Evolutionary conservation across 2,113 vertebrate genomes (phyloP).

Genomic region (Onychorhynchus coronatus): DNA sequence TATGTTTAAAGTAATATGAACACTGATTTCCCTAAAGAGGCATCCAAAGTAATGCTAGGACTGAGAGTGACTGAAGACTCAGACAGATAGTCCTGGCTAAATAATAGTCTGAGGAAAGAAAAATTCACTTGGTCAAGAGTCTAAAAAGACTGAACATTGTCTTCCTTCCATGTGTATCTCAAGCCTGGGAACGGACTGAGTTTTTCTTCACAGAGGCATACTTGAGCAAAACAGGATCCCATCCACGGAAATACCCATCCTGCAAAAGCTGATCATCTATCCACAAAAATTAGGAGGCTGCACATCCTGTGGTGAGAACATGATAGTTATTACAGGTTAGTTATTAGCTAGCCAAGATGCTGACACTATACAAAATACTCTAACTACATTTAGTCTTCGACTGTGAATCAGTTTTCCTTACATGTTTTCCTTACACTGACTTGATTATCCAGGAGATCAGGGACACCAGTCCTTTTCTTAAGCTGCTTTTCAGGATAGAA

Average conservation of each 20-base stretch:
- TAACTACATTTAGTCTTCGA: not conserved
- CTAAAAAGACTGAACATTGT: not conserved
- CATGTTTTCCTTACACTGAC: not conserved
- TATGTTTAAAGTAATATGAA: not conserved
- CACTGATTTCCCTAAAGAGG: not conserved
- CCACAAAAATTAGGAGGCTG: not conserved
- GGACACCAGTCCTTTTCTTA: not conserved
- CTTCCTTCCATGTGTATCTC: not conserved
- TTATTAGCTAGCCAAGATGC: slow-evolving; percentile 21
- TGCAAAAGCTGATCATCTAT: not conserved
- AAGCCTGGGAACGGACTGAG: slow-evolving; percentile 13
- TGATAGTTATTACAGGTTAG: slow-evolving; percentile 45
- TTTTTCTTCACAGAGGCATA: not conserved
- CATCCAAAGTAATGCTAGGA: not conserved
- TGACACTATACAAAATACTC: slow-evolving; percentile 27
- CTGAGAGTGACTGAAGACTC: not conserved
- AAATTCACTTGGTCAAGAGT: not conserved
- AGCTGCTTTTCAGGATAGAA: not conserved
- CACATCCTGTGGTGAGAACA: slow-evolving; percentile 43
- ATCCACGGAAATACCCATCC: not conserved
- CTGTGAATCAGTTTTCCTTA: not conserved
- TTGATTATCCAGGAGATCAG: not conserved
- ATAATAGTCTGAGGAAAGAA: not conserved
- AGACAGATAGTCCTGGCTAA: not conserved
- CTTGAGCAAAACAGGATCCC: slow-evolving; percentile 19